Evolutionary conservation across 2,113 vertebrate species (phyloP).

Genomic region (Polypterus senegalus): DNA sequence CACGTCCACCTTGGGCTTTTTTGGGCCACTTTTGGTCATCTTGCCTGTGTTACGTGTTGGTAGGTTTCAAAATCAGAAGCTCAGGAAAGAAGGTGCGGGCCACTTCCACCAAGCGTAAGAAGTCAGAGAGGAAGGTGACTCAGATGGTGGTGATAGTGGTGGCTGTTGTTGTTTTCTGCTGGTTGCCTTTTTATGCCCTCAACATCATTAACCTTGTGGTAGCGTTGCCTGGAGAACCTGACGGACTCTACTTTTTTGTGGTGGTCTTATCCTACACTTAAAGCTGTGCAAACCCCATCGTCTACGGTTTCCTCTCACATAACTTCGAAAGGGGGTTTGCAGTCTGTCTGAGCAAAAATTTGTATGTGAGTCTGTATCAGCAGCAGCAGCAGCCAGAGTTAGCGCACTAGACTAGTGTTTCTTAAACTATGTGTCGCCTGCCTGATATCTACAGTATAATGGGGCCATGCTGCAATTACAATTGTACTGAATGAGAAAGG

Average conservation of each 20-base stretch:
- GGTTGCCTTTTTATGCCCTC: slow-evolving; percentile 84
- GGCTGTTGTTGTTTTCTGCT: slow-evolving; percentile 78
- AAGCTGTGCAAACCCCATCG: slow-evolving; percentile 87
- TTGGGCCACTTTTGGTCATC: slow-evolving; percentile 78
- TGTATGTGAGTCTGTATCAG: no score
- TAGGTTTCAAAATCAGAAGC: slow-evolving; percentile 75
- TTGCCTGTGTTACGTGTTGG: slow-evolving; percentile 87
- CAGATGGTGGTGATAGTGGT: slow-evolving; percentile 90
- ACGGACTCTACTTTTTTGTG: slow-evolving; percentile 81
- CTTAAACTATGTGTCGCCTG: no score
- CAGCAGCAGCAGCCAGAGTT: no score
- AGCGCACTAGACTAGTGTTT: no score
- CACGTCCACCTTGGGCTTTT: slow-evolving; percentile 75
- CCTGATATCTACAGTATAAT: no score
- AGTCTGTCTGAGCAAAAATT: no score
- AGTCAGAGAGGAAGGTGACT: slow-evolving; percentile 79
- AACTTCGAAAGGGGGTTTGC: slow-evolving; percentile 65
- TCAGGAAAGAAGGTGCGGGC: slow-evolving; percentile 66
- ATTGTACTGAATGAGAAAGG: no score
- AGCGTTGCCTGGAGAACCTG: slow-evolving; percentile 69
- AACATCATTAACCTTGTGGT: slow-evolving; percentile 83
- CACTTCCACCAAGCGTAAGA: slow-evolving; percentile 63
- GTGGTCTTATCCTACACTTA: slow-evolving; percentile 90
- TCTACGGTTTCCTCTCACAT: slow-evolving; percentile 87
- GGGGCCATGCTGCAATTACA: no score